Evolutionary conservation across 2,113 vertebrate genomes (phyloP).

Genomic region (Muntiacus reevesi): DNA sequence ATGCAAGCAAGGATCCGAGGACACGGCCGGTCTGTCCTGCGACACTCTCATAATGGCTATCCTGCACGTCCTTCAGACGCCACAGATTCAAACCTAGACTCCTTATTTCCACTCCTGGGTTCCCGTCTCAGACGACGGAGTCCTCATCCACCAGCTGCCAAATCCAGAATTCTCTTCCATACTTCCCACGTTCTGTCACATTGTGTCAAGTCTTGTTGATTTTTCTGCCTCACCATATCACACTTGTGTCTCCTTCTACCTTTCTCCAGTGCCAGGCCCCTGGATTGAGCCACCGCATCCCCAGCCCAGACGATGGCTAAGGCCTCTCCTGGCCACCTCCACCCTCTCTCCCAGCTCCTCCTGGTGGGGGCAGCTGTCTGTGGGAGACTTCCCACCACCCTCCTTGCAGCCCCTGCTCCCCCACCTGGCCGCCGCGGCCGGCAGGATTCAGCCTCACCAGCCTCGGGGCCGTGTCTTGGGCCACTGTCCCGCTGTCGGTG

Average conservation of each 20-base stretch:
- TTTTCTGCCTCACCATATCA: not conserved
- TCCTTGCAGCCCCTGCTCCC: not conserved
- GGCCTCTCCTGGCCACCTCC: not conserved
- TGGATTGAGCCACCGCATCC: accelerated
- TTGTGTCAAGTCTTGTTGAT: not conserved
- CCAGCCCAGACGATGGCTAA: not conserved
- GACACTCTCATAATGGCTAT: not conserved
- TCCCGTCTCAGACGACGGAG: not conserved
- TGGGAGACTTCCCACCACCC: not conserved
- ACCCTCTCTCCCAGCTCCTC: accelerated
- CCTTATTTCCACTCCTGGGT: not conserved
- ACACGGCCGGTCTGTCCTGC: not conserved
- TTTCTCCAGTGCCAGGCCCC: not conserved
- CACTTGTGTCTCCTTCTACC: accelerated
- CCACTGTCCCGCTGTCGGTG: accelerated
- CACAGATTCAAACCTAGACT: not conserved
- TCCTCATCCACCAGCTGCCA: not conserved
- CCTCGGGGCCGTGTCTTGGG: not conserved
- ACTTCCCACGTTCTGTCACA: not conserved
- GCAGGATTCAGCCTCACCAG: not conserved
- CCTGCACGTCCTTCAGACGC: not conserved
- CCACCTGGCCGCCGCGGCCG: accelerated
- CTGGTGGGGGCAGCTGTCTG: not conserved
- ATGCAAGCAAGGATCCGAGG: not conserved
- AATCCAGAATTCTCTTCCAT: not conserved